Base-by-base conservation (phyloP, 1,140 invertebrate genomes). In the Drosophila arawakana region DNA sequence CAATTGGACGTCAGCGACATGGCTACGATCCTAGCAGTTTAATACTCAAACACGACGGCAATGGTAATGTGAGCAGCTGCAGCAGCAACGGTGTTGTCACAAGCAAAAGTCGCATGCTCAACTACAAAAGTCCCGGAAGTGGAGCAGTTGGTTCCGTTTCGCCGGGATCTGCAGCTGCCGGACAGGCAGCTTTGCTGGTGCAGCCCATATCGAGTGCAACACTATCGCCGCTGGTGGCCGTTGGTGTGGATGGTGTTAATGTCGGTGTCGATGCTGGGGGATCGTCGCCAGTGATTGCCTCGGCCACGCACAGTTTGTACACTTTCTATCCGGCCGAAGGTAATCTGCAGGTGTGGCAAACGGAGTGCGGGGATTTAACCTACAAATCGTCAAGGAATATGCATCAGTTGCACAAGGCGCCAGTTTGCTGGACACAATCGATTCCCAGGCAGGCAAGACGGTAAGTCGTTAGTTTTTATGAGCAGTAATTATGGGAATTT, bases 241-340 rank as follows among this genome's bases (percentile, higher is more conserved):
- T 73, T 9, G 76, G 70, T 46, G 58, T 70, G 13, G 60, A 82
- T 15, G 88, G 78, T 43, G 90, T 81, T 41, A 76, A 78, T n/a
- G 79, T 67, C 6, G 78, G 76, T 7, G 80, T 66, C 2, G 85
- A 78, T 39, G 76, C 69, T 13, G 66, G 77, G 41, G 66, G 72
- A n/a, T 68, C 80, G 18, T 89, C 91, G 15, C 88, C 91, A n/a
- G 88, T 91, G 21, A 92, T 91, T 44, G 91, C 90, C 43, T 92
- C 91, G 30, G 76, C 91, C 46, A 92, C 91, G 41, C 91, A 91
- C 58, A 92, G 91, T 49, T 72, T 92, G 21, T 92, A 92, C 66
- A 92, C 91, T 13, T 92, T 92, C 62, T 92, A 92, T 74, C 91
- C 91, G 70, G 91, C 91, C 15, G 91, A 92, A 75, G 91, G 91